A percentile compares a stretch with the other conserved stretches of the same genome.
phyloP scores from a whole-genome alignment of 2,797 vertebrate species.

The Paedocypris micromegethes region DNA sequence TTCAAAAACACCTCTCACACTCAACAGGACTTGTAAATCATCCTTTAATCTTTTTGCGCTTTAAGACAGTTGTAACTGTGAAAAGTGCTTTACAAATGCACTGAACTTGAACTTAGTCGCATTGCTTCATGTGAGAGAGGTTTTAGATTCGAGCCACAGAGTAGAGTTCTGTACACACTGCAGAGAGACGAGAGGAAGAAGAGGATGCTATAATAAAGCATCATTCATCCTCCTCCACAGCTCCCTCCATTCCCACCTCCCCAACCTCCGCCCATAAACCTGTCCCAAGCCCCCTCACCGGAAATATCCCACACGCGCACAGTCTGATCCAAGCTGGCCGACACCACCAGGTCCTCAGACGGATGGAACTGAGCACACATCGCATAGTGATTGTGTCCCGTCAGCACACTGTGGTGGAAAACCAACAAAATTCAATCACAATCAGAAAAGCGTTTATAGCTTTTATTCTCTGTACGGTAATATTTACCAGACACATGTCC shows the following conservation, averaged over 20 bases:
- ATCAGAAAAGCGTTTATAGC: no score
- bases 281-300: conserved; percentile 75
- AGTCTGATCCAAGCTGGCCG: conserved; percentile 94
- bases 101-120: not conserved
- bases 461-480: not conserved
- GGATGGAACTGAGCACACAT: conserved; percentile 99
- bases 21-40: not conserved
- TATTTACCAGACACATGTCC: conserved; percentile 92
- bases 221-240: conserved; percentile 28
- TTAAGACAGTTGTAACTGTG: no score
- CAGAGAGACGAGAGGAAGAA: conserved; percentile 49
- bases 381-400: conserved; percentile 95
- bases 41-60: not conserved
- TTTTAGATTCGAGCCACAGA: conserved; percentile 66
- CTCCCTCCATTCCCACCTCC: conserved; percentile 41
- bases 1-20: conserved; percentile 58
- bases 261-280: conserved; percentile 47
- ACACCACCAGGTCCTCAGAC: conserved; percentile 92
- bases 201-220: not conserved
- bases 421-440: not conserved
- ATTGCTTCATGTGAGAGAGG: conserved; percentile 47
- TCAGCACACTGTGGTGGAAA: conserved; percentile 77
- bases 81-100: no score
- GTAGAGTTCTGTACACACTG: conserved; percentile 58
- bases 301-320: conserved; percentile 99